Percentiles rank a stretch among this genome's conserved stretches.
Conservation (phyloP, 2,113 vertebrate genomes). For the Perognathus longimembris region DNA sequence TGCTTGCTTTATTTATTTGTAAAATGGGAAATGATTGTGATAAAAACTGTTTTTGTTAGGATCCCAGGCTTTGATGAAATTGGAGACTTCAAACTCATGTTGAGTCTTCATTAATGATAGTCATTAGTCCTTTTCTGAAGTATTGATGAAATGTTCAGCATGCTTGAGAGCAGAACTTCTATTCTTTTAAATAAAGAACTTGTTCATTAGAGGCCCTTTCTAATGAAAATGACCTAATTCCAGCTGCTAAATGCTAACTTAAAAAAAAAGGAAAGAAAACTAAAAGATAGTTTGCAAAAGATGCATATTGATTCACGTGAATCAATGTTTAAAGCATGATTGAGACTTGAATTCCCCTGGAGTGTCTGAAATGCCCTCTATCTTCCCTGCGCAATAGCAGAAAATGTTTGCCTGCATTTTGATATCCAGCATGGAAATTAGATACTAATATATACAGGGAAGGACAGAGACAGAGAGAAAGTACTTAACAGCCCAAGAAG, state of each 20-base stretch:
- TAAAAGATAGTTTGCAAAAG: conserved; percentile 78
- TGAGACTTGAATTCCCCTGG: conserved; percentile 74
- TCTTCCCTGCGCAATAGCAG: conserved; percentile 40
- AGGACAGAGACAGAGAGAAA: conserved; percentile 65
- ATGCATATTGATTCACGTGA: conserved; percentile 79
- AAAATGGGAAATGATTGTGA: conserved; percentile 59
- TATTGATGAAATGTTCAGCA: conserved; percentile 85
- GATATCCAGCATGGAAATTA: conserved; percentile 72
- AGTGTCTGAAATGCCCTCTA: conserved; percentile 73
- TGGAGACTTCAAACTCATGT: conserved; percentile 79
- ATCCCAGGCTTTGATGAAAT: conserved; percentile 81
- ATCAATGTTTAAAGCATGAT: conserved; percentile 77
- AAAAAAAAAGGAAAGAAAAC: conserved; percentile 40
- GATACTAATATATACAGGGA: conserved; percentile 71
- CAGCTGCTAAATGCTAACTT: conserved; percentile 75
- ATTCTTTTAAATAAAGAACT: conserved; percentile 85
- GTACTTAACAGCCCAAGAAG: conserved; percentile 72
- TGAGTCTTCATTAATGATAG: conserved; percentile 83
- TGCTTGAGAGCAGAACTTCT: conserved; percentile 80
- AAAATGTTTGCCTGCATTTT: conserved; percentile 76
- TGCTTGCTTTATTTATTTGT: conserved; percentile 33
- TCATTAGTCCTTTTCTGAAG: conserved; percentile 86
- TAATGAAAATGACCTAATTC: conserved; percentile 87
- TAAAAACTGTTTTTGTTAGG: conserved; percentile 74
- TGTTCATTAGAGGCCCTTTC: conserved; percentile 84